phyloP scores from a whole-genome alignment of 2,113 vertebrate species.

The Pangasianodon gigas region DNA sequence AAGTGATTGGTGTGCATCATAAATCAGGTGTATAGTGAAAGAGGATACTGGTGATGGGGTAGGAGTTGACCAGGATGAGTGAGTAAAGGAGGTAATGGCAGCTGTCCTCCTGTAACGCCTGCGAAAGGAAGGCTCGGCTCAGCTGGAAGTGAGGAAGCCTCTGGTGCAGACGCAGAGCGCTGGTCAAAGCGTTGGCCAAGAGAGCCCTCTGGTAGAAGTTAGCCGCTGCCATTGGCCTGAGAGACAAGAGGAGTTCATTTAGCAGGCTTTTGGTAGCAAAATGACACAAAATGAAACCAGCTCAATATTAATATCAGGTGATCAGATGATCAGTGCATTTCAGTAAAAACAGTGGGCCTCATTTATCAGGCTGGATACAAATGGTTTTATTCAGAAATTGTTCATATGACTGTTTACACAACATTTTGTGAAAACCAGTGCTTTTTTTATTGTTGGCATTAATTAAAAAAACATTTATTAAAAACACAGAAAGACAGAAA shows the following conservation, averaged over 20 bases:
- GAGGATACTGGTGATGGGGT: conserved; percentile 99
- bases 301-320: neutral
- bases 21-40: neutral
- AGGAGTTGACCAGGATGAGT: conserved; percentile 97
- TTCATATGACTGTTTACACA: neutral
- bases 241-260: conserved; percentile 45
- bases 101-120: conserved; percentile 95
- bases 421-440: no score
- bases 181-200: conserved; percentile 95
- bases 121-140: conserved; percentile 89
- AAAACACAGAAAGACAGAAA: no score
- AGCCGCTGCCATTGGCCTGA: conserved; percentile 89
- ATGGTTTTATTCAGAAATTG: neutral
- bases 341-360: neutral
- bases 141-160: conserved; percentile 92
- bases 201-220: conserved; percentile 97
- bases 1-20: neutral
- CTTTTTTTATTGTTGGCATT: no score
- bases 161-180: conserved; percentile 93
- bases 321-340: neutral
- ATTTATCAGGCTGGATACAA: neutral
- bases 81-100: conserved; percentile 97
- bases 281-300: neutral
- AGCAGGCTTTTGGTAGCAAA: neutral
- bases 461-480: no score